Evolutionary conservation across 1,140 invertebrate genomes (phyloP), one percentile per base, ranked within the genome.

Genomic region (Brachionus sp.): DNA sequence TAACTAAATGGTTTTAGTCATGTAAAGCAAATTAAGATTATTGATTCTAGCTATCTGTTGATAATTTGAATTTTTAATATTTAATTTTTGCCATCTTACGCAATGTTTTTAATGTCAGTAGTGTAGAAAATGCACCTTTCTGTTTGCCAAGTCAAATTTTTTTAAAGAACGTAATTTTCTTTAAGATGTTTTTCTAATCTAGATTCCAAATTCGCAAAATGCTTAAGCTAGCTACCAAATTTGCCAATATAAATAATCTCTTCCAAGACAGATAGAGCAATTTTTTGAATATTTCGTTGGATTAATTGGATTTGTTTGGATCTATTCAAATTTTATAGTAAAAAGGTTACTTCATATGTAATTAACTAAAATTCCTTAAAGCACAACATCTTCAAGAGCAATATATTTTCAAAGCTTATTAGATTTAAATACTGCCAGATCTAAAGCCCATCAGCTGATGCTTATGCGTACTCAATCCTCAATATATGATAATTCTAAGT

Each of bases 71-170:
- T 66, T 57, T 57, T 25, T 66, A 66, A 66, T 66, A 66, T 66
- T 66, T 66, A 37, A 66, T 66, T 66, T 66, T 12, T 66, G 33
- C 9, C 33, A 66, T 37, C 25, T 66, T 33, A 66, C 29, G 25
- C 64, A 33, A 33, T 33, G 12, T 23, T 9, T 66, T 66, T 66
- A 66, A 66, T 66, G 64, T 66, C 64, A 66, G 64, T 66, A 66
- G 64, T 66, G 33, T 66, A 37, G 25, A 66, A 66, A 66, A 66
- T 66, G 64, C 64, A 66, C 64, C 64, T 66, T 66, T 66, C 25
- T 66, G 12, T 66, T 66, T 66, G 64, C 25, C 33, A 66, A 66
- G 33, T 66, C 25, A 33, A 66, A 37, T 66, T 57, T 57, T 42
- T 23, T 7, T 57, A 33, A 10, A 66, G 33, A 66, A 13, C 64